Evolutionary conservation across 2,797 vertebrate genomes (phyloP).

Genomic region (Onychomys leucogaster): DNA sequence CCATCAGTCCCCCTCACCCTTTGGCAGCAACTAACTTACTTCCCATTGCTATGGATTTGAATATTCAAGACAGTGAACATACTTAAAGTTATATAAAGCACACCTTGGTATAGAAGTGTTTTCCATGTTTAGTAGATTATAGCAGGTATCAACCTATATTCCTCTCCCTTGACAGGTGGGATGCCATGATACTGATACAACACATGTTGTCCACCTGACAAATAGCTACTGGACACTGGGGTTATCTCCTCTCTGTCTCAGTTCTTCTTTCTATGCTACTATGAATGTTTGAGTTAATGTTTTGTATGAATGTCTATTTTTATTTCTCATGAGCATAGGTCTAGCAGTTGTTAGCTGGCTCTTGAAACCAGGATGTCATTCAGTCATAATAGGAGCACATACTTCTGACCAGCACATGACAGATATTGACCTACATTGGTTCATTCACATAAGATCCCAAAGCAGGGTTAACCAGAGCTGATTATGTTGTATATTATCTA

Average conservation of each 20-base stretch:
- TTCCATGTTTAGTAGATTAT: background rate
- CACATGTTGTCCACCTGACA: background rate
- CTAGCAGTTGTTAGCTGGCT: background rate
- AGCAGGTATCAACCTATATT: background rate
- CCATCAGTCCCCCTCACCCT: background rate
- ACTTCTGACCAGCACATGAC: background rate
- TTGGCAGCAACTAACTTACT: background rate
- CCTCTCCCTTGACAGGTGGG: background rate
- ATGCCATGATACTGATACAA: background rate
- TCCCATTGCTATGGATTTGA: background rate
- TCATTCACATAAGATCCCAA: slow-evolving; percentile 27
- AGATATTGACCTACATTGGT: background rate
- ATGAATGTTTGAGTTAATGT: background rate
- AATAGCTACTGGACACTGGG: background rate
- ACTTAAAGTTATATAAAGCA: background rate
- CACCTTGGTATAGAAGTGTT: background rate
- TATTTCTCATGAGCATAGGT: background rate
- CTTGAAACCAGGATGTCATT: slow-evolving; percentile 3
- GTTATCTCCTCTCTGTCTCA: background rate
- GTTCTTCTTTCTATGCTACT: background rate
- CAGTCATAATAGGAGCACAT: background rate
- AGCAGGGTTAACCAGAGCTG: background rate
- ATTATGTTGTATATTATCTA: background rate
- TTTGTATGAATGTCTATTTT: background rate
- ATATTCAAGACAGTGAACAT: background rate